These are phyloP conservation scores for Ormyrus pomaceus DNA, from an alignment of 2,888 invertebrate genomes.

Conservation along the genomic window DNA sequence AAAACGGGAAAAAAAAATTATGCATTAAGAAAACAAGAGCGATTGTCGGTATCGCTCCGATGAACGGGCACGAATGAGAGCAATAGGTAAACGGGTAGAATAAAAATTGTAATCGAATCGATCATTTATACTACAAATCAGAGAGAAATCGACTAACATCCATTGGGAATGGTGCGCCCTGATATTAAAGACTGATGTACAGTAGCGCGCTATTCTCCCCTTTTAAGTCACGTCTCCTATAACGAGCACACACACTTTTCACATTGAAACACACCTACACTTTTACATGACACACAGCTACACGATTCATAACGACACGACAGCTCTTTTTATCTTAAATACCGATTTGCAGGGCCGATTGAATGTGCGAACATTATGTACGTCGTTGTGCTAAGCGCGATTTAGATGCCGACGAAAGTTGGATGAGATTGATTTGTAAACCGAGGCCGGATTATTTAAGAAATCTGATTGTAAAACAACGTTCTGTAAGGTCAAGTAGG, in stretches of 20 bases:
- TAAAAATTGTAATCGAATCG: slow-evolving; percentile 8
- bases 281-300: background rate
- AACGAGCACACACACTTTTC: slow-evolving; percentile 34
- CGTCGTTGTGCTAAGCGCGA: slow-evolving; percentile 27
- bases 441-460: background rate
- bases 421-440: background rate
- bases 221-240: slow-evolving; percentile 42
- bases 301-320: slow-evolving; percentile 19
- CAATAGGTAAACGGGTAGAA: background rate
- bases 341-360: slow-evolving; percentile 66
- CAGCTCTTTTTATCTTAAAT: slow-evolving; percentile 50
- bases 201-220: slow-evolving; percentile 75
- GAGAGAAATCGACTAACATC: slow-evolving; percentile 55
- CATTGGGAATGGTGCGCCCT: slow-evolving; percentile 74
- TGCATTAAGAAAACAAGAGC: slow-evolving; percentile 43
- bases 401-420: slow-evolving; percentile 33
- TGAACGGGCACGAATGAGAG: slow-evolving; percentile 2
- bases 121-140: slow-evolving; percentile 54
- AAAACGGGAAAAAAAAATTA: slow-evolving; percentile 60
- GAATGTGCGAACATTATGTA: slow-evolving; percentile 57
- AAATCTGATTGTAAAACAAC: slow-evolving; percentile 3
- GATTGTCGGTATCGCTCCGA: slow-evolving; percentile 3
- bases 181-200: slow-evolving; percentile 76
- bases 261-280: too few relatives aligned
- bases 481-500: background rate